Conservation (phyloP, 2,888 invertebrate species). For the Melipona bicolor region DNA sequence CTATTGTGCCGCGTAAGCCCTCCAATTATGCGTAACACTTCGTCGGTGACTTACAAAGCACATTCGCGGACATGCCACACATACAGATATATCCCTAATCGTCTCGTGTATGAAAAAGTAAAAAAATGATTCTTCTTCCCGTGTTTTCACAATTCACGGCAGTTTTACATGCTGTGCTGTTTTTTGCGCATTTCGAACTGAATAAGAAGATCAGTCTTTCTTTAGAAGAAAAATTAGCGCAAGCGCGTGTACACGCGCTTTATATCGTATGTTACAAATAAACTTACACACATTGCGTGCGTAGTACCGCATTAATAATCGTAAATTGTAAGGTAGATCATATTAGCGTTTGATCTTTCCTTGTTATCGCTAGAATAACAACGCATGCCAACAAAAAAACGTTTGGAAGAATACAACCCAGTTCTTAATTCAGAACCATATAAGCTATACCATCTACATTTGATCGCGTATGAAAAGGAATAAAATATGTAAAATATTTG, state of each 20-base stretch:
- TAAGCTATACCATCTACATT: constrained; percentile 36
- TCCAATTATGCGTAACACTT: constrained; percentile 40
- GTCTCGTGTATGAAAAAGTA: constrained; percentile 58
- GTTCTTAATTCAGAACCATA: constrained; percentile 40
- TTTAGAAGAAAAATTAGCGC: constrained; percentile 61
- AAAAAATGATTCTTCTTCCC: constrained; percentile 46
- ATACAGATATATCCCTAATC: constrained; percentile 38
- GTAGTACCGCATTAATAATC: constrained; percentile 41
- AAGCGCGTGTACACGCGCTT: constrained; percentile 25
- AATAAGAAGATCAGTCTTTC: constrained; percentile 70
- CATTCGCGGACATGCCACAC: constrained; percentile 43
- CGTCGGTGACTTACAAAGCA: constrained; percentile 45
- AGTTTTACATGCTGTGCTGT: constrained; percentile 30
- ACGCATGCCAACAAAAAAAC: constrained; percentile 29
- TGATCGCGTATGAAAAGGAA: constrained; percentile 21
- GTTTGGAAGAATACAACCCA: constrained; percentile 52
- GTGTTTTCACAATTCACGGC: constrained; percentile 52
- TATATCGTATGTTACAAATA: constrained; percentile 56
- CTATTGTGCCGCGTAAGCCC: constrained; percentile 43
- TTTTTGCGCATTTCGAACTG: constrained; percentile 56
- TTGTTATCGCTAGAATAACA: constrained; percentile 38
- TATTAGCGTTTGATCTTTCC: constrained; percentile 41
- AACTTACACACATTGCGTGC: constrained; percentile 49
- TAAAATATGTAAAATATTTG: neutral
- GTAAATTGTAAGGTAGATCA: constrained; percentile 49